phyloP scores from a whole-genome alignment of 2,888 invertebrate genomes.

The Xestia rhomboidea region DNA sequence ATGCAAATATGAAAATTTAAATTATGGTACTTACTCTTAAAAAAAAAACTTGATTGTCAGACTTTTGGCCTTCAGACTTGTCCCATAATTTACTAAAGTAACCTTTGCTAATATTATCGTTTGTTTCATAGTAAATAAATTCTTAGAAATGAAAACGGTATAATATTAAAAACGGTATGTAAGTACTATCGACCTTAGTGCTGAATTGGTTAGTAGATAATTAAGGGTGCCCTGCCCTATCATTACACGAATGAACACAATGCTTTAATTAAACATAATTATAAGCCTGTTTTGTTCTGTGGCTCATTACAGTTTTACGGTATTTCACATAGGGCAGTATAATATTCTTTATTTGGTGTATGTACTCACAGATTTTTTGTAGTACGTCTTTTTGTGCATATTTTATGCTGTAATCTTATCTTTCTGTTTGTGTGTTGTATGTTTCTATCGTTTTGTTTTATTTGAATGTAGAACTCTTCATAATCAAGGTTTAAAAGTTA shows the following conservation, averaged over 20 bases:
- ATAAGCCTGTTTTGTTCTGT: neutral
- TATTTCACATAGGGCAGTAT: conserved; percentile 3
- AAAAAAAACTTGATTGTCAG: neutral
- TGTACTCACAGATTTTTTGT: neutral
- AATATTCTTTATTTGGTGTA: neutral
- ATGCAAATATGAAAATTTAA: no score
- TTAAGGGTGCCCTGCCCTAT: conserved; percentile 8
- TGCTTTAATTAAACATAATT: conserved; percentile 41
- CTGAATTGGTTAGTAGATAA: conserved; percentile 19
- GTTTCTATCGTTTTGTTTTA: neutral
- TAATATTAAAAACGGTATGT: neutral
- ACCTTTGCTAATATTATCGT: conserved; percentile 4
- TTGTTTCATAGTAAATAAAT: neutral
- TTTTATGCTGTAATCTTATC: conserved; percentile 15
- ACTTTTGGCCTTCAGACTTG: neutral
- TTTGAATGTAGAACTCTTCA: no score
- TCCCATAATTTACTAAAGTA: neutral
- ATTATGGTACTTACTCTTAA: no score
- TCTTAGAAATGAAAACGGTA: conserved; percentile 10
- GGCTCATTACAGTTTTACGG: conserved; percentile 5
- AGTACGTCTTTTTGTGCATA: neutral
- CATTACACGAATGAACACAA: conserved; percentile 42
- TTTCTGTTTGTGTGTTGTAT: neutral
- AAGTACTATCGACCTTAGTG: conserved; percentile 1
- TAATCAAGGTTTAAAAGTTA: neutral